Base-by-base conservation (phyloP, 2,113 vertebrate genomes). In the western clawed frog (Xenopus tropicalis) region DNA sequence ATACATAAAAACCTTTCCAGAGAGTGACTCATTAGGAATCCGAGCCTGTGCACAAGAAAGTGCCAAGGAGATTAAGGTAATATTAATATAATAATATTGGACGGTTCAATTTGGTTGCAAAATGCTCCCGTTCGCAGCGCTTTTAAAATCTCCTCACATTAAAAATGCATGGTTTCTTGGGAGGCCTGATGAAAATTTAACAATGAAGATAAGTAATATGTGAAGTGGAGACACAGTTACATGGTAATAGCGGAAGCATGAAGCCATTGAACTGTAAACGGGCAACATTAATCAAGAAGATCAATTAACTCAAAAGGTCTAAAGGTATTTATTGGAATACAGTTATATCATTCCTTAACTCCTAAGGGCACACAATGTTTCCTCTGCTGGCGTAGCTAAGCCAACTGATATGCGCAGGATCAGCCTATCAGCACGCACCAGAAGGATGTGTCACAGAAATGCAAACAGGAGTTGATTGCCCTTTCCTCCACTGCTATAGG, bases 141-240 rank as follows among this genome's bases (percentile, higher is more conserved):
- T 82, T 74, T 77, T 71, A 77, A 61, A 80, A 82, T 82, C 79
- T 73, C 77, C 23, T 72, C 69, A 83, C 87, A 88, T 90, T 86
- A 90, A 91, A 89, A 80, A 88, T 88, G 88, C 79, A 90, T 84
- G 80, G 79, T 74, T 80, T 63, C 78, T 0, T 14, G 11, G 12
- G 86, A 90, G 90, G 85, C 89, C 89, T 89, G 82, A 80, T 79
- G 61, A 0, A 64, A 77, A 65, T 78, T 74, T 71, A 70, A 61
- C 6, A 4, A 59, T 68, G 64, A 11, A 79, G 77, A 54, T 48
- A 37, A 37, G 68, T 69, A n/a, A 43, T 0, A 0, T 78, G 65
- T 72, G 69, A 74, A 74, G 22, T 8, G 19, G 24, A 66, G 65
- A 67, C 56, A 67, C 17, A n/a, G 64, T 56, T 59, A 19, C 19